Percentiles rank a stretch among this genome's conserved stretches.
Conservation (phyloP, 2,888 invertebrate genomes). For the Ceramica pisi region DNA sequence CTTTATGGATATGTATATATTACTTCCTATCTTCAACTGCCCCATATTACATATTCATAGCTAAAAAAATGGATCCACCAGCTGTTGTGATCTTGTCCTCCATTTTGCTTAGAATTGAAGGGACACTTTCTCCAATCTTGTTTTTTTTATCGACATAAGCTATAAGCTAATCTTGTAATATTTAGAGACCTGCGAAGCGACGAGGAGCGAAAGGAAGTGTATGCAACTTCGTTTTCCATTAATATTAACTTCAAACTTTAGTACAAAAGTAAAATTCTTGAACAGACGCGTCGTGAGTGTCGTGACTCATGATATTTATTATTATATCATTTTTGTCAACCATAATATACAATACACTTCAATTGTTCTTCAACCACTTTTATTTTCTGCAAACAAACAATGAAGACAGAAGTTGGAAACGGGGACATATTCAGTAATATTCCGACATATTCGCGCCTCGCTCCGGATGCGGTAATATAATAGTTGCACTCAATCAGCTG, state of each 20-base stretch:
- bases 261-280: conserved; percentile 1
- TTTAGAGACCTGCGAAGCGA: background rate
- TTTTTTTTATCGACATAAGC: conserved; percentile 6
- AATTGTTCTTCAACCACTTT: conserved; percentile 37
- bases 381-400: conserved; percentile 62
- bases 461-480: conserved; percentile 85
- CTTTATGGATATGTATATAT: conserved; percentile 28
- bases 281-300: conserved; percentile 23
- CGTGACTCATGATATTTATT: conserved; percentile 15
- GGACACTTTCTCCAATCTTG: background rate
- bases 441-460: conserved; percentile 80
- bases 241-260: background rate
- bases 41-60: conserved; percentile 7
- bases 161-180: background rate
- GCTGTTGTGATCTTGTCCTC: background rate
- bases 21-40: conserved; percentile 7
- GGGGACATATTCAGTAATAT: conserved; percentile 66
- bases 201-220: background rate
- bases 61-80: conserved; percentile 6
- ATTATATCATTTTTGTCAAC: conserved; percentile 37
- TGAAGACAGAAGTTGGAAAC: conserved; percentile 52
- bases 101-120: background rate
- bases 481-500: conserved; percentile 74
- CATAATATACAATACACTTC: conserved; percentile 10
- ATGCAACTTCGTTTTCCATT: background rate